Conservation (phyloP, 2,888 invertebrate species). For the Ommatoiulus sabulosus region DNA sequence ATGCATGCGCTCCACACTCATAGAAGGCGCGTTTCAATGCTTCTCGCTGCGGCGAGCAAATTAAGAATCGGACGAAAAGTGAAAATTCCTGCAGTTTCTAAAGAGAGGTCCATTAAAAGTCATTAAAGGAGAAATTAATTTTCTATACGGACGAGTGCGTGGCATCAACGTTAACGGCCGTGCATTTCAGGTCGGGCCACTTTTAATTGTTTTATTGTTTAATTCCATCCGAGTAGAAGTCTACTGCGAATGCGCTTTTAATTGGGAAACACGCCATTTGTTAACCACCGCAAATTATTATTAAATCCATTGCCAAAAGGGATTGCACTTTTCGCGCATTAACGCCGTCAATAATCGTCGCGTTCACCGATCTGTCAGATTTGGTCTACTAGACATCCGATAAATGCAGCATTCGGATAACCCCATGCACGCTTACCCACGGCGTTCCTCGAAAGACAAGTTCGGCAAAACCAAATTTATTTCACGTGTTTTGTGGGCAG, state of each 20-base stretch:
- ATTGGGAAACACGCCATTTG: conserved; percentile 22
- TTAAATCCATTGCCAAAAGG: conserved; percentile 34
- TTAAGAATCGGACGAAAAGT: conserved; percentile 6
- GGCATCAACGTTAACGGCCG: background rate
- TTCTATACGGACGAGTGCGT: conserved; percentile 34
- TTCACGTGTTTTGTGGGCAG: too few species aligned
- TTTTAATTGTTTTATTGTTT: conserved; percentile 34
- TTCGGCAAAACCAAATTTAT: too few species aligned
- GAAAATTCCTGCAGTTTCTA: conserved; percentile 15
- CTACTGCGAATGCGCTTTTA: conserved; percentile 11
- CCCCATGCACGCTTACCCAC: background rate
- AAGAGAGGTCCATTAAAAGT: conserved; percentile 34
- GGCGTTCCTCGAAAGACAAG: too few species aligned
- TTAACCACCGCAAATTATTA: conserved; percentile 10
- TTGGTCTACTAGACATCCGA: conserved; percentile 5
- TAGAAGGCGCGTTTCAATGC: background rate
- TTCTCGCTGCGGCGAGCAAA: background rate
- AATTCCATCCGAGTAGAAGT: conserved; percentile 28
- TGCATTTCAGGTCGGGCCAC: background rate
- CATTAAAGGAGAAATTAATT: conserved; percentile 34
- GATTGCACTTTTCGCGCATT: conserved; percentile 5
- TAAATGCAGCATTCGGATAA: background rate
- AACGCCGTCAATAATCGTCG: conserved; percentile 1
- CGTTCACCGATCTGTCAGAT: background rate
- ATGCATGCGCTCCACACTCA: background rate